phyloP scores from a whole-genome alignment of 2,888 invertebrate genomes.

The Caenorhabditis becei region DNA sequence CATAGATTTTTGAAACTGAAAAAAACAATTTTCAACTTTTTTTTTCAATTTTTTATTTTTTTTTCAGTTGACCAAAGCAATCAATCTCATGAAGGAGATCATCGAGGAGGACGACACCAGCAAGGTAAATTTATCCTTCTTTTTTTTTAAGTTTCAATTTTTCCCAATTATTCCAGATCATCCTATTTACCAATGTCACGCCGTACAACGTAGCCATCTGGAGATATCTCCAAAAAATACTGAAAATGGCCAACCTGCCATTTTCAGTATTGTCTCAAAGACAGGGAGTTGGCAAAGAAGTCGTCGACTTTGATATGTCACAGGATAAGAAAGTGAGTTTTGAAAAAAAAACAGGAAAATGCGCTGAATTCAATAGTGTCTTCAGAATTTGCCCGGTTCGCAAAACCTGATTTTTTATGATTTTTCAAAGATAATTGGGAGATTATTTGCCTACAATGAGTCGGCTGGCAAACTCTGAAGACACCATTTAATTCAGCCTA shows the following conservation, averaged over 20 bases:
- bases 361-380: background rate
- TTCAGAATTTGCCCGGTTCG: background rate
- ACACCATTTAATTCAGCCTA: no score
- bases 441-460: no score
- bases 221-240: constrained; percentile 24
- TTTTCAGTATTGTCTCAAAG: background rate
- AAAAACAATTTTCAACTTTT: no score
- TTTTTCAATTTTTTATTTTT: no score
- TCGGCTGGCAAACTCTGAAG: no score
- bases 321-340: constrained; percentile 16
- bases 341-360: no score
- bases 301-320: constrained; percentile 32
- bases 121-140: constrained; percentile 12
- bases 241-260: constrained; percentile 23
- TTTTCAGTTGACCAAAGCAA: constrained; percentile 26
- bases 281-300: constrained; percentile 33
- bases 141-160: no score
- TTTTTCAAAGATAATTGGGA: no score
- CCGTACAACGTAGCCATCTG: constrained; percentile 18
- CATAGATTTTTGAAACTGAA: no score
- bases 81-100: constrained; percentile 14
- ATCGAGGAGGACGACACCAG: background rate
- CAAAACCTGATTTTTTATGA: no score
- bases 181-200: constrained; percentile 45
- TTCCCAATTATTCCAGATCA: constrained; percentile 43